Conservation (phyloP, 2,888 invertebrate species). For the Eubasilissa splendida region DNA sequence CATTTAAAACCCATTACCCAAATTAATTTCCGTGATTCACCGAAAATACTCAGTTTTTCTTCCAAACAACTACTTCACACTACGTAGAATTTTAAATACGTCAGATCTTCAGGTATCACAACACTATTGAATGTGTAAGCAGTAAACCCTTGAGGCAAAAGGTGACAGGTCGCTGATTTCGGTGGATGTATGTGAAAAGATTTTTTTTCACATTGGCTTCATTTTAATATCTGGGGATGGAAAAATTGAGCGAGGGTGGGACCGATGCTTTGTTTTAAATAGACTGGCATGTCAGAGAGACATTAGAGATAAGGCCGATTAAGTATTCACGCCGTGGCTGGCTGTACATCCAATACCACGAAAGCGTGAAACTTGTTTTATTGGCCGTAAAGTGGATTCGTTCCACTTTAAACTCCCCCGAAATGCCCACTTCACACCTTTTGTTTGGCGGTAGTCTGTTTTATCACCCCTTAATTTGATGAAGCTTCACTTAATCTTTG, state of each 20-base stretch:
- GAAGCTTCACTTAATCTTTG: constrained; percentile 20
- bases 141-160: no score
- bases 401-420: constrained; percentile 44
- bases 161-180: not conserved
- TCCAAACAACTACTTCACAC: no score
- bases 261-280: constrained; percentile 42
- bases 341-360: constrained; percentile 32
- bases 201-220: not conserved
- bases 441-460: constrained; percentile 18
- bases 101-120: no score
- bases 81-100: no score
- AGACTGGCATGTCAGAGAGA: constrained; percentile 52
- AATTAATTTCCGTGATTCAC: no score
- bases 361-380: constrained; percentile 47
- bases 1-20: no score
- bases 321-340: constrained; percentile 52
- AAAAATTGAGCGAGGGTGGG: constrained; percentile 1
- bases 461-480: constrained; percentile 10
- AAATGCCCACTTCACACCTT: constrained; percentile 34
- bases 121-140: no score
- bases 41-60: no score
- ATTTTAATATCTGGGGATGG: not conserved
- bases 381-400: constrained; percentile 46
- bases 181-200: not conserved
- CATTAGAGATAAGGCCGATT: constrained; percentile 54